Percentiles rank a stretch among this genome's conserved stretches.
Conservation (phyloP, 2,113 vertebrate genomes). For the Myanophis thanlyinensis region DNA sequence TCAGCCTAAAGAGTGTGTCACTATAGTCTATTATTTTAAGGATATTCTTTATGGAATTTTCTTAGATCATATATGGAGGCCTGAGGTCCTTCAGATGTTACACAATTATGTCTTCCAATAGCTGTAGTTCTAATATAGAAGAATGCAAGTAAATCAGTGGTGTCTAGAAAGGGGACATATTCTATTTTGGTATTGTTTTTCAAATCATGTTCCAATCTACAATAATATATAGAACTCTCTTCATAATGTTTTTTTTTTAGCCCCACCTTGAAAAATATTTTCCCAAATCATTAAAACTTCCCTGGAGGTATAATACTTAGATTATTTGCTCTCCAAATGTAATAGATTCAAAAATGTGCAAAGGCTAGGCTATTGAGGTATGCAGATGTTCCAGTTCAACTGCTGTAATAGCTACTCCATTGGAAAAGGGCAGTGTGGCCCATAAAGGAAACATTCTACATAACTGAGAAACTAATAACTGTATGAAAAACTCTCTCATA, state of each 20-base stretch:
- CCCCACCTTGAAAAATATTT: not conserved
- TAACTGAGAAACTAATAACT: not conserved
- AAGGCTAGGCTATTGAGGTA: not conserved
- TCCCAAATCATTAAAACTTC: not conserved
- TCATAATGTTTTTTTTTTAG: not conserved
- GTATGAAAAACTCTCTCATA: no score
- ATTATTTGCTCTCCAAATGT: not conserved
- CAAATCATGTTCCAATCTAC: not conserved
- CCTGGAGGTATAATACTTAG: not conserved
- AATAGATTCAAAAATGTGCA: not conserved
- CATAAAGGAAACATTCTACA: not conserved
- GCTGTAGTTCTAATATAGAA: not conserved
- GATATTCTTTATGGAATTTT: not conserved
- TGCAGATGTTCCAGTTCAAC: not conserved
- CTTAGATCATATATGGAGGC: not conserved
- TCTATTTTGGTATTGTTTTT: not conserved
- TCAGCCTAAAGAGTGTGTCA: not conserved
- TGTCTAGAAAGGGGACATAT: not conserved
- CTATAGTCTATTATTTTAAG: not conserved
- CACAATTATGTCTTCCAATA: not conserved
- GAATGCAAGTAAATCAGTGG: not conserved
- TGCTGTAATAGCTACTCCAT: not conserved
- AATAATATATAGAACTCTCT: not conserved
- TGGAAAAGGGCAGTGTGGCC: not conserved
- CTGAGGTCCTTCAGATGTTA: not conserved